Evolutionary conservation across 2,113 vertebrate species (phyloP), one percentile per base, ranked within the genome.

Genomic region (Cygnus buccinator): DNA sequence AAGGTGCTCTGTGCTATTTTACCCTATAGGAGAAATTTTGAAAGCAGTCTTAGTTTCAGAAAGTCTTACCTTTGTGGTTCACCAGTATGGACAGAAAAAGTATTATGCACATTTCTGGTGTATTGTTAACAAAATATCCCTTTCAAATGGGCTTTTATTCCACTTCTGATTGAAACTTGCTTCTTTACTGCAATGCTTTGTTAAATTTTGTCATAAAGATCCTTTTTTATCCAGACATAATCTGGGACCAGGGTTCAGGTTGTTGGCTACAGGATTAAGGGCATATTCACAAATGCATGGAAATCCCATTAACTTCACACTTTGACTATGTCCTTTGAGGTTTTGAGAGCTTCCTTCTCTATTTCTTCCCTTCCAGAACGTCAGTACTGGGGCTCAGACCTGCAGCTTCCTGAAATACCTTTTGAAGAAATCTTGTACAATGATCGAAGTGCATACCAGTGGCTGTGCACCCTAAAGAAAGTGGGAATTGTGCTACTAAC

Each of bases 401-500:
- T 99, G 66, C 97, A 96, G 2, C 98, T 99, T 28, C 99, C 98
- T 73, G 93, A 98, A 14, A 97, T 98, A 39, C 92, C 98, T 93
- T 99, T 98, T 94, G 97, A 99, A 95, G 98, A 99, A 77, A 96
- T 99, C 84, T 96, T 99, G 48, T 84, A 18, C 20, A 96, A 98
- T 26, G 98, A 99, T 50, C 96, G 98, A 86, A 98, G 98, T 0
- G 98, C 99, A 0, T 98, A 99, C 94, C 97, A 95, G 67, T 99
- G 99, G 99, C 98, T 99, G 37, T 82, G 97, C 62, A 97, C 96
- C 15, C 98, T 99, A 74, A 98, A 98, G 26, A 98, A 98, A 21
- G 78, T 98, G 13, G 99, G 99, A 92, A 97, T 99, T 3, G 98
- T 99, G 31, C 96, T 98, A 61, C 97, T 99, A 76, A 98, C 98